A percentile compares a stretch with the other conserved stretches of the same genome.
Conservation (phyloP, 2,888 invertebrate genomes). For the Nematopogon swammerdamellus region DNA sequence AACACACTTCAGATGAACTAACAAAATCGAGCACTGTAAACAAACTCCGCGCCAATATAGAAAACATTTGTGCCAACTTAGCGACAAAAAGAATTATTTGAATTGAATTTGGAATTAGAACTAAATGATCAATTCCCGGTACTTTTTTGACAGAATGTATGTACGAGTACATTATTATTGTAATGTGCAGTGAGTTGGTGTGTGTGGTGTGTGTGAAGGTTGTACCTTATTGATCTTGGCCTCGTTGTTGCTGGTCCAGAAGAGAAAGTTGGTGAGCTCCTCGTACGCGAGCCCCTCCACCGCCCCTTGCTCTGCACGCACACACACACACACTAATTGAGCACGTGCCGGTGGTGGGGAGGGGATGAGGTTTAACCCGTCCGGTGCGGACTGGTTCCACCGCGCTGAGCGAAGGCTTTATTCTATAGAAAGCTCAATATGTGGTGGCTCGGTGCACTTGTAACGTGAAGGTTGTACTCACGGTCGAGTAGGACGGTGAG, state of each 20-base stretch:
- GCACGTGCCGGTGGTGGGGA: not conserved
- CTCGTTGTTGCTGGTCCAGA: slow-evolving; percentile 84
- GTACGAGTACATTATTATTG: too few species aligned
- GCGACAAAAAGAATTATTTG: too few species aligned
- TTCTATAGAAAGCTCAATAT: not conserved
- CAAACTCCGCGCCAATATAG: too few species aligned
- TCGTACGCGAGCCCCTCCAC: slow-evolving; percentile 87
- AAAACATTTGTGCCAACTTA: too few species aligned
- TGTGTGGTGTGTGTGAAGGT: too few species aligned
- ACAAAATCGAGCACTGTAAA: too few species aligned
- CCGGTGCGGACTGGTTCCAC: not conserved
- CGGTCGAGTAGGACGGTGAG: slow-evolving; percentile 68
- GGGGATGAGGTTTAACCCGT: not conserved
- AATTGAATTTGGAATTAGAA: too few species aligned
- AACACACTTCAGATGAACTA: too few species aligned
- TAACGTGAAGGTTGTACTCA: slow-evolving; percentile 27
- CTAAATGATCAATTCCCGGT: too few species aligned
- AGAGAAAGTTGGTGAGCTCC: slow-evolving; percentile 63
- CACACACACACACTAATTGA: not conserved
- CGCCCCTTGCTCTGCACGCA: slow-evolving; percentile 68
- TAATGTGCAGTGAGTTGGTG: too few species aligned
- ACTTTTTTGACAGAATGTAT: too few species aligned
- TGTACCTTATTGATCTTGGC: slow-evolving; percentile 27
- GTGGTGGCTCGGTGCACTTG: too few species aligned
- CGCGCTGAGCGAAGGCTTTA: not conserved